Evolutionary conservation across 2,797 vertebrate genomes (phyloP).

Genomic region (Anniella stebbinsi): DNA sequence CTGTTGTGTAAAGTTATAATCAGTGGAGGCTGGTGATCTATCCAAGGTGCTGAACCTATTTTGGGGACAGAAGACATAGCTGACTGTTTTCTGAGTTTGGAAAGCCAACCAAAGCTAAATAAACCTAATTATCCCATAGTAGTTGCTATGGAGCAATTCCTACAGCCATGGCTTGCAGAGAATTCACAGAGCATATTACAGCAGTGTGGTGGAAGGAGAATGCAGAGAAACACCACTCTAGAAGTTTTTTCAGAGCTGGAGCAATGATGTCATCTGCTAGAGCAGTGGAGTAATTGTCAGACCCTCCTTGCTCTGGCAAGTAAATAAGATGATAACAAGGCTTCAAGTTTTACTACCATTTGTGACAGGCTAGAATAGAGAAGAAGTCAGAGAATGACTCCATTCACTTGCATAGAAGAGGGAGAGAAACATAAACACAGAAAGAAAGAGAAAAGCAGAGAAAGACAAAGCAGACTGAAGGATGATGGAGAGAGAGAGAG

Average conservation of each 20-base stretch:
- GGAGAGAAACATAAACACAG: too few relatives aligned
- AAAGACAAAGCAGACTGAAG: too few relatives aligned
- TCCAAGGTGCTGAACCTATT: too few relatives aligned
- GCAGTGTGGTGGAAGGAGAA: too few relatives aligned
- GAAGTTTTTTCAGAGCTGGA: background rate
- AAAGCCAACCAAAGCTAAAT: background rate
- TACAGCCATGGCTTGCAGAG: background rate
- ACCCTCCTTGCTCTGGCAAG: background rate
- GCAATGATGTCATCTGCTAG: background rate
- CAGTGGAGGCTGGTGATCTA: too few relatives aligned
- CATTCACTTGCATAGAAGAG: too few relatives aligned
- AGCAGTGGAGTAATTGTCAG: background rate
- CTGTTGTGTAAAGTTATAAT: conserved; percentile 10
- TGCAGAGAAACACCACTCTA: background rate
- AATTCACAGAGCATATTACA: background rate
- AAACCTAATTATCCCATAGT: background rate
- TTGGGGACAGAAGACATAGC: conserved; percentile 5
- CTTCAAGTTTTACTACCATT: background rate
- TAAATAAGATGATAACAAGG: background rate
- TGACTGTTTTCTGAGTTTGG: background rate
- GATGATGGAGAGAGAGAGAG: too few relatives aligned
- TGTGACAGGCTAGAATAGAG: background rate
- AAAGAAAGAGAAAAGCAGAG: too few relatives aligned
- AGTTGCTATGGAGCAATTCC: background rate
- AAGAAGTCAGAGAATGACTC: too few relatives aligned